phyloP scores from a whole-genome alignment of 2,797 vertebrate genomes.

The Neostethus bicornis region DNA sequence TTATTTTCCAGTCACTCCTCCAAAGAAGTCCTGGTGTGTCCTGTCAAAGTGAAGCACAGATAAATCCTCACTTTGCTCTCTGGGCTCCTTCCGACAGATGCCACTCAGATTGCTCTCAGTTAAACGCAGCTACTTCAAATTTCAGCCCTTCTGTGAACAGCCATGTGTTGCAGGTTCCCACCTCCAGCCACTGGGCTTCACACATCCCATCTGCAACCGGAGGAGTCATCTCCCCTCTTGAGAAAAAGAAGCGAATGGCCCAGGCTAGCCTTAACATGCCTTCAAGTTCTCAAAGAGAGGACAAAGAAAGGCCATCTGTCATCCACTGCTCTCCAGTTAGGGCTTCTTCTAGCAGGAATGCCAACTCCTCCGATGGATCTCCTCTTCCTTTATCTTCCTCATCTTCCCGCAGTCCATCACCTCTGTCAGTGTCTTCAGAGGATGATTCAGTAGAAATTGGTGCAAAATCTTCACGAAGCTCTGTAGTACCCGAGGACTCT shows the following conservation, averaged over 20 bases:
- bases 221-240: conserved; percentile 91
- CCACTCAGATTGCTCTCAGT: conserved; percentile 42
- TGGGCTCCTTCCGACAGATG: conserved; percentile 64
- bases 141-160: conserved; percentile 46
- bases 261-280: conserved; percentile 85
- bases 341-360: conserved; percentile 49
- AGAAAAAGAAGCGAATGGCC: conserved; percentile 93
- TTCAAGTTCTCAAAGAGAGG: conserved; percentile 52
- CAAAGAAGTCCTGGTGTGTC: conserved; percentile 58
- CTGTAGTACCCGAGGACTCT: conserved; percentile 31
- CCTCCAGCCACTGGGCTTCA: conserved; percentile 66
- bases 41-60: conserved; percentile 53
- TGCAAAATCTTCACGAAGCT: conserved; percentile 47
- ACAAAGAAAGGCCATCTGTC: conserved; percentile 64
- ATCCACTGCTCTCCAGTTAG: conserved; percentile 65
- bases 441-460: conserved; percentile 57
- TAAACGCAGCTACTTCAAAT: conserved; percentile 34
- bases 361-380: conserved; percentile 73
- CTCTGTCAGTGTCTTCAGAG: conserved; percentile 76
- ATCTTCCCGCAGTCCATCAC: conserved; percentile 75
- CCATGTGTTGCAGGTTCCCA: conserved; percentile 70
- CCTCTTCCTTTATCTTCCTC: conserved; percentile 67
- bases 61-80: conserved; percentile 48
- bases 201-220: conserved; percentile 68
- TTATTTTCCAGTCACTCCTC: conserved; percentile 35